A percentile compares a stretch with the other conserved stretches of the same genome.
Evolutionary conservation across 2,797 vertebrate genomes (phyloP).

Genomic region (Nasua narica): DNA sequence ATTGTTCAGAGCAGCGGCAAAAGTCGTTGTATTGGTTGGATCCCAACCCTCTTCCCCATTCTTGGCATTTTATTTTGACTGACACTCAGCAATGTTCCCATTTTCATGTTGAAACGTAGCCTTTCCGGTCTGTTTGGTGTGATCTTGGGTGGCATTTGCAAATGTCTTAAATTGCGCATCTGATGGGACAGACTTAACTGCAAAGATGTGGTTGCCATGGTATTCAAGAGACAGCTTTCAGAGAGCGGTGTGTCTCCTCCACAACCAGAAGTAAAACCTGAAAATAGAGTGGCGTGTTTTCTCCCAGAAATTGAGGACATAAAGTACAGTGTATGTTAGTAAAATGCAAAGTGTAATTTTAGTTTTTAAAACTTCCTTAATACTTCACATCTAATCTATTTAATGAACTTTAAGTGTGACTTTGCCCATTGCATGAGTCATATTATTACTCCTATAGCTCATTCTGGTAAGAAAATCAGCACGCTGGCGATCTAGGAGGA

Average conservation of each 20-base stretch:
- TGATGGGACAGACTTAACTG: conserved; percentile 40
- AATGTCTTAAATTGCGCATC: conserved; percentile 71
- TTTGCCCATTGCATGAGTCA: background rate
- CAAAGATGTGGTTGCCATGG: conserved; percentile 72
- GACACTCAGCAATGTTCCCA: background rate
- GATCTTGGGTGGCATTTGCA: conserved; percentile 74
- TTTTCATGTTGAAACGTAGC: background rate
- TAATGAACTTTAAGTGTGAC: background rate
- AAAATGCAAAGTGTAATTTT: conserved; percentile 5
- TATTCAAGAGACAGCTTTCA: conserved; percentile 49
- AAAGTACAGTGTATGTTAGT: conserved; percentile 47
- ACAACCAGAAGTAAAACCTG: conserved; percentile 51
- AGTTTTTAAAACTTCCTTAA: background rate
- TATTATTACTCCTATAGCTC: background rate
- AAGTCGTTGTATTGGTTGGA: background rate
- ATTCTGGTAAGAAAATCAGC: background rate
- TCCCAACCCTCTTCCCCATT: background rate
- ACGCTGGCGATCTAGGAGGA: background rate
- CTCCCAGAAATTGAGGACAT: conserved; percentile 44
- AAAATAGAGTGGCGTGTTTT: conserved; percentile 58
- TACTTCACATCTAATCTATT: background rate
- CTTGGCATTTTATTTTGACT: conserved; percentile 45
- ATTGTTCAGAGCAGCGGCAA: background rate
- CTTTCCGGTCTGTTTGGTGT: conserved; percentile 42
- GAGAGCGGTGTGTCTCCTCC: conserved; percentile 35